These are phyloP conservation scores for Leptonema lineaticorne DNA, from an alignment of 1,140 invertebrate genomes.

Conservation along the genomic window DNA sequence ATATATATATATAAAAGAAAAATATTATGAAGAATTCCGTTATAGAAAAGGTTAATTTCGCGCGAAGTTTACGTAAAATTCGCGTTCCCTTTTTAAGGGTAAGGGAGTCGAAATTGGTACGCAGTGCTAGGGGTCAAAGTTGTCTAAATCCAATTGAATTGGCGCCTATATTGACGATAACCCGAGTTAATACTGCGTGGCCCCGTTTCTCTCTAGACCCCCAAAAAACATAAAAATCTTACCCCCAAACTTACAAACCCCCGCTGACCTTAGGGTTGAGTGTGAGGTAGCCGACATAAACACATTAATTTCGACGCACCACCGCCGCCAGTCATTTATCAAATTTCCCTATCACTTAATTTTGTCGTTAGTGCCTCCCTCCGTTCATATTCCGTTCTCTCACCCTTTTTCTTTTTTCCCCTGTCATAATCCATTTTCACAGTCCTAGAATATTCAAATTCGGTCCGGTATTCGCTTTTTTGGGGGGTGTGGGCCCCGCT, in stretches of 20 bases:
- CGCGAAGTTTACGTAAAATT: background rate
- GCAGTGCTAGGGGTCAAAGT: too few relatives aligned
- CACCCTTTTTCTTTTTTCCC: constrained; percentile 29
- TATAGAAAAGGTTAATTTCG: background rate
- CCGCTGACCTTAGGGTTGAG: too few relatives aligned
- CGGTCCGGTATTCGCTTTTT: constrained; percentile 21
- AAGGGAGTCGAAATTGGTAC: too few relatives aligned
- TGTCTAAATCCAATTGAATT: constrained; percentile 7
- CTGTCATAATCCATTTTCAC: constrained; percentile 40
- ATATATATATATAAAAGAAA: background rate
- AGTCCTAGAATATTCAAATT: constrained; percentile 40
- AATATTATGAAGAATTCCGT: background rate
- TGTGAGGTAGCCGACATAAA: constrained; percentile 24
- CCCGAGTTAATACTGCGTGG: constrained; percentile 1
- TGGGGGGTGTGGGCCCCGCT: background rate
- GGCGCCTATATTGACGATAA: constrained; percentile 9
- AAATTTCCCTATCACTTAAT: constrained; percentile 41
- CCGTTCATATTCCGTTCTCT: background rate
- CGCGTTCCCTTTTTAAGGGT: background rate
- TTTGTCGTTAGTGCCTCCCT: constrained; percentile 35
- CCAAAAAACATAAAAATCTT: too few relatives aligned
- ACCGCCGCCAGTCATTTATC: constrained; percentile 34
- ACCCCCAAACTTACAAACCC: background rate
- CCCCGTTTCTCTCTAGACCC: too few relatives aligned
- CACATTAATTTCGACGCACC: constrained; percentile 23